These are phyloP conservation scores for Drymonia ruficornis DNA, from an alignment of 2,888 invertebrate genomes.

Conservation along the genomic window DNA sequence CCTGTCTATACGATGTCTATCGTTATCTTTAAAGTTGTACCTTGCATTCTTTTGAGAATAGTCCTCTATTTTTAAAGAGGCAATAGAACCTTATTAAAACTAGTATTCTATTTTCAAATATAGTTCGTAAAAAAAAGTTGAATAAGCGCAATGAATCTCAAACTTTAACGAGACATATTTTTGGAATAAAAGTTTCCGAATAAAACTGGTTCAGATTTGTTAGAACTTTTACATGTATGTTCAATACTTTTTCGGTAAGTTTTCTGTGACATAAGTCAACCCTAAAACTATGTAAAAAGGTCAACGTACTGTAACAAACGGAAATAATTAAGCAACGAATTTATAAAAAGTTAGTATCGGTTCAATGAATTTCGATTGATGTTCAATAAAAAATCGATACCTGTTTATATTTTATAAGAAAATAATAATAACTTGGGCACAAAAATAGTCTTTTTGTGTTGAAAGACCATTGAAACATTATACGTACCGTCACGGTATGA, in stretches of 20 bases:
- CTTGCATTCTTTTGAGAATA: no score
- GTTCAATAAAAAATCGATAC: slow-evolving; percentile 12
- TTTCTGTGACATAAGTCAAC: neutral
- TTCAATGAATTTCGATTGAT: slow-evolving; percentile 10
- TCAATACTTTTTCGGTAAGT: no score
- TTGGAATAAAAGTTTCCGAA: slow-evolving; percentile 19
- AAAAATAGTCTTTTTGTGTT: slow-evolving; percentile 1
- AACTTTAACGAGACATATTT: slow-evolving; percentile 13
- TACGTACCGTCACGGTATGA: slow-evolving; percentile 1
- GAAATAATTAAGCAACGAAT: slow-evolving; percentile 15
- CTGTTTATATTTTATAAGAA: slow-evolving; percentile 9
- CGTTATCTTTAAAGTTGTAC: no score
- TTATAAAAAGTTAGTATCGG: slow-evolving; percentile 15
- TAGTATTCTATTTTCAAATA: no score
- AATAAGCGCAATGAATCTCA: no score
- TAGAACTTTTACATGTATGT: slow-evolving; percentile 20
- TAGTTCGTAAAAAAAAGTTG: no score
- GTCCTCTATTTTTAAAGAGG: no score
- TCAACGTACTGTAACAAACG: slow-evolving; percentile 9
- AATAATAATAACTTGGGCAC: neutral
- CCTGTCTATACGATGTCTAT: no score
- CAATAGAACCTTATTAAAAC: no score
- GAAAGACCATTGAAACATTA: slow-evolving; percentile 8
- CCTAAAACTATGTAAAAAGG: slow-evolving; percentile 1
- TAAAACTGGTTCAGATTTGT: slow-evolving; percentile 28